Evolutionary conservation across 1,140 invertebrate species (phyloP), one percentile per base, ranked within the genome.

Genomic region (Dolichoris vasculosae): DNA sequence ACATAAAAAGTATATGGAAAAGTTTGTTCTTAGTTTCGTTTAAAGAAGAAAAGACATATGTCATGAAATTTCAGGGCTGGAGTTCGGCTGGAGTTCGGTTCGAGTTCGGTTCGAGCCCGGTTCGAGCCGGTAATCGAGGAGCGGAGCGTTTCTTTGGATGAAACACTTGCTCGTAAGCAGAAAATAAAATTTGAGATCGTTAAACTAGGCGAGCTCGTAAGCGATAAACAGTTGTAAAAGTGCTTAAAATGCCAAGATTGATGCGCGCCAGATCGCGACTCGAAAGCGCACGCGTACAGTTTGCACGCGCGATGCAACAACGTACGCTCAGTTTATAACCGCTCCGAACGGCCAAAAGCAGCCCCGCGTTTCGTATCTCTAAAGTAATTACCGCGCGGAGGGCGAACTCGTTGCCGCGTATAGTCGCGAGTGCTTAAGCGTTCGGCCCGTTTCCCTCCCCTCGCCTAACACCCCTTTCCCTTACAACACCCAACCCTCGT

Each of bases 151-250:
- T 2, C 48, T 30, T 23, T 6, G 55, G 82, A 87, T 69, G 82
- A 86, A 84, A 87, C 55, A 59, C 55, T 59, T 59, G 55, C 20
- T 59, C 55, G 55, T 26, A 26, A 59, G 55, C 55, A 59, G 55
- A 59, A 59, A 59, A 59, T 59, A 59, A 85, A 85, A 67, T 73
- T 43, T 26, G 48, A 13, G 51, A 8, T 84, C 84, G 82, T 59
- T 59, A 59, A 59, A 59, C 23, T 59, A 26, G 4, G 55, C 23
- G 23, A 26, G 55, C 82, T 46, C 48, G 8, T 35, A 0, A 59
- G 51, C 81, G 81, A 83, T 83, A 83, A 83, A 75, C 81, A 83
- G 69, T 75, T 40, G 81, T 83, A 75, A 75, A 73, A 83, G 81
- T 51, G 69, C 69, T 75, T 73, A 73, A 75, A 83, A 63, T 13